These are phyloP conservation scores for Alviniconcha strummeri DNA, from an alignment of 2,888 invertebrate genomes.

Conservation along the genomic window DNA sequence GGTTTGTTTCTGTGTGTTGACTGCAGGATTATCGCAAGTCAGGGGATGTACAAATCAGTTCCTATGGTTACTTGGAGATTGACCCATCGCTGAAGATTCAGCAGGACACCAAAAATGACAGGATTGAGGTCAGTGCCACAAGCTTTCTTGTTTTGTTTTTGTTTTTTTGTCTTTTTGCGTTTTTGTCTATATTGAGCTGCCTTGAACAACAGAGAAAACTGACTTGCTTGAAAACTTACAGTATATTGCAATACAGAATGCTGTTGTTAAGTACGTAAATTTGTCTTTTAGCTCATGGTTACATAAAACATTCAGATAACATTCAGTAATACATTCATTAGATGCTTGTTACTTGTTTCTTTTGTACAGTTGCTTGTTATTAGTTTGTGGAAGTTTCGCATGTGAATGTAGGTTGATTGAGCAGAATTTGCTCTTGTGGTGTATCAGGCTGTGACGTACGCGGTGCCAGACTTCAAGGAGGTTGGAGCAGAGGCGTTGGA, in stretches of 20 bases:
- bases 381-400: too few species aligned
- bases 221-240: background rate
- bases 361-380: too few species aligned
- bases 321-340: too few species aligned
- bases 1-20: background rate
- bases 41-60: constrained; percentile 87
- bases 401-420: too few species aligned
- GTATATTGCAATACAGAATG: background rate
- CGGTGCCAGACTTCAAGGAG: constrained; percentile 87
- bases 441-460: constrained; percentile 86
- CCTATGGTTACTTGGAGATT: constrained; percentile 82
- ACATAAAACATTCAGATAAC: too few species aligned
- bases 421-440: background rate
- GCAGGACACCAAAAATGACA: constrained; percentile 47
- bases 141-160: too few species aligned
- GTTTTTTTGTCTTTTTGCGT: too few species aligned
- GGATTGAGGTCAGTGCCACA: constrained; percentile 52
- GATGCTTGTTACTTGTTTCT: too few species aligned
- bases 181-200: background rate
- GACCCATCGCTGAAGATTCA: constrained; percentile 68
- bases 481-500: constrained; percentile 85
- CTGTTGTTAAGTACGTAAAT: too few species aligned
- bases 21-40: constrained; percentile 84
- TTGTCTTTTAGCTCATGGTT: too few species aligned
- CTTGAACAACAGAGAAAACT: background rate